A percentile compares a stretch with the other conserved stretches of the same genome.
Conservation (phyloP, 2,888 invertebrate genomes). For the Phania funesta region DNA sequence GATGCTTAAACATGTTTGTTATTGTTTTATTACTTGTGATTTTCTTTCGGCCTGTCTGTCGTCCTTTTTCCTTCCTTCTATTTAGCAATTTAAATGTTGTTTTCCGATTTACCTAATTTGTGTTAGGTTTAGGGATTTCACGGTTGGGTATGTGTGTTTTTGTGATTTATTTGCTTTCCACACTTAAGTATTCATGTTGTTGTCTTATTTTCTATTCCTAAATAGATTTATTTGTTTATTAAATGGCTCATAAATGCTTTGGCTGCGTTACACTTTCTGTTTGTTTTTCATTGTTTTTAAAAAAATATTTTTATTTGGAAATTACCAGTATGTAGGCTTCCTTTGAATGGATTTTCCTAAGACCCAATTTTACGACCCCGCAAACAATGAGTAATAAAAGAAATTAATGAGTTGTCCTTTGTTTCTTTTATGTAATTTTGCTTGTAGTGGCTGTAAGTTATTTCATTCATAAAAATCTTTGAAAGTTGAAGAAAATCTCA, state of each 20-base stretch:
- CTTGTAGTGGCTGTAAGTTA: neutral
- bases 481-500: neutral
- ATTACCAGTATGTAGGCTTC: no score
- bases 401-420: slow-evolving; percentile 43
- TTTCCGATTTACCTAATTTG: no score
- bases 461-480: slow-evolving; percentile 17
- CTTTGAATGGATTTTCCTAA: slow-evolving; percentile 16
- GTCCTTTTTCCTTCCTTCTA: neutral
- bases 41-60: neutral
- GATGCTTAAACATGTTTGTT: slow-evolving; percentile 29
- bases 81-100: slow-evolving; percentile 24
- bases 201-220: neutral
- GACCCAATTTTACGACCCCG: slow-evolving; percentile 16
- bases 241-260: slow-evolving; percentile 2
- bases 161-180: slow-evolving; percentile 52
- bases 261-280: slow-evolving; percentile 25
- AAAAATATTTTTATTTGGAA: slow-evolving; percentile 9
- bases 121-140: slow-evolving; percentile 12
- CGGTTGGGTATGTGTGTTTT: slow-evolving; percentile 1
- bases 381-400: slow-evolving; percentile 29
- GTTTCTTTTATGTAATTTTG: neutral
- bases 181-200: slow-evolving; percentile 28
- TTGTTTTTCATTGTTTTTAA: slow-evolving; percentile 7
- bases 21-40: neutral
- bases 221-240: slow-evolving; percentile 6